These are phyloP conservation scores for Malurus melanocephalus DNA, from an alignment of 2,113 vertebrate species.

Conservation along the genomic window DNA sequence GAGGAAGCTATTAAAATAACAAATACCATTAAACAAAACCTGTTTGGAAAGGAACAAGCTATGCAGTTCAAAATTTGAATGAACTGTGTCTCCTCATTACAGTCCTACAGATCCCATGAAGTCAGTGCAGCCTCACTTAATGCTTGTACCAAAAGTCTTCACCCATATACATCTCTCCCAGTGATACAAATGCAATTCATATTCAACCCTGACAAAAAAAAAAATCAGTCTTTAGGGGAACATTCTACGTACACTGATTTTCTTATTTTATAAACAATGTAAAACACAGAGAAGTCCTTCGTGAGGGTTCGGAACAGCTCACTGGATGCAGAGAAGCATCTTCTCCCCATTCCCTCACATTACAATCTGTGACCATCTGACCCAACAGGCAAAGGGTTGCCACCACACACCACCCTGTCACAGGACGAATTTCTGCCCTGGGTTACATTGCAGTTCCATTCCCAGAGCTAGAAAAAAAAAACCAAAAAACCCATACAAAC, in stretches of 20 bases:
- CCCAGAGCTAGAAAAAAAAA: neutral
- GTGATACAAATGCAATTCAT: neutral
- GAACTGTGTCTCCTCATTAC: neutral
- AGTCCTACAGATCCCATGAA: neutral
- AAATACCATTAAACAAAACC: constrained; percentile 29
- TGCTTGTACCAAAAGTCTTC: neutral
- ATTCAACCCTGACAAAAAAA: neutral
- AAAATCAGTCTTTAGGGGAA: neutral
- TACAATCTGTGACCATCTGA: neutral
- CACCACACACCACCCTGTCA: neutral
- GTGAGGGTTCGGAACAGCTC: neutral
- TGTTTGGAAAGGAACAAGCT: neutral
- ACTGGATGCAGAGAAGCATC: neutral
- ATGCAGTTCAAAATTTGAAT: neutral
- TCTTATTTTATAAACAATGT: neutral
- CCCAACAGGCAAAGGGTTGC: neutral
- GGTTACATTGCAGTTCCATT: neutral
- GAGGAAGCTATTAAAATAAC: constrained; percentile 7
- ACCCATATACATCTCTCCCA: neutral
- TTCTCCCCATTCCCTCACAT: neutral
- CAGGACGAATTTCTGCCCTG: neutral
- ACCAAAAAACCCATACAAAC: neutral
- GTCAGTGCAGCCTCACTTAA: neutral
- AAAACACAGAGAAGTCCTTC: neutral
- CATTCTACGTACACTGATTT: rapidly evolving